These are phyloP conservation scores for Apotomis turbidana DNA, from an alignment of 2,888 invertebrate species.

Conservation along the genomic window DNA sequence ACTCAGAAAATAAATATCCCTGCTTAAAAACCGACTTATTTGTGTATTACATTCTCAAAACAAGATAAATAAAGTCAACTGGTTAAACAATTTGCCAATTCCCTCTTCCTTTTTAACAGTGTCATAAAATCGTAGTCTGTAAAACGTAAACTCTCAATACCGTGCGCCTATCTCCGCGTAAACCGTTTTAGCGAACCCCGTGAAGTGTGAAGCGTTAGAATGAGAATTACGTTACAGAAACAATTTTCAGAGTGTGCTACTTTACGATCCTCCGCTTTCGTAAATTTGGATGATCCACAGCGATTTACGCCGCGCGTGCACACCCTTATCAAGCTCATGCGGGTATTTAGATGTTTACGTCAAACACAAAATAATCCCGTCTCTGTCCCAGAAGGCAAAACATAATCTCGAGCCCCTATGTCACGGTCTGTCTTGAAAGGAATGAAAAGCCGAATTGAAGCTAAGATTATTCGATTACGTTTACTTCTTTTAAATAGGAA, in stretches of 20 bases:
- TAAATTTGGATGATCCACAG: slow-evolving; percentile 36
- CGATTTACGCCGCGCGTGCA: slow-evolving; percentile 34
- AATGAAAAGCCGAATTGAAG: slow-evolving; percentile 14
- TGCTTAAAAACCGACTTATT: too few species aligned
- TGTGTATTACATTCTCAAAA: too few species aligned
- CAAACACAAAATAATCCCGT: slow-evolving; percentile 38
- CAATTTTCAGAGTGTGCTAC: slow-evolving; percentile 35
- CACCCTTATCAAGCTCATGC: slow-evolving; percentile 40
- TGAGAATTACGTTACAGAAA: slow-evolving; percentile 33
- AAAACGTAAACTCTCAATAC: slow-evolving; percentile 24
- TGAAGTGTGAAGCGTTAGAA: slow-evolving; percentile 29
- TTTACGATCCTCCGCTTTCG: slow-evolving; percentile 35
- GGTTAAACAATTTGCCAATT: background rate
- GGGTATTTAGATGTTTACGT: slow-evolving; percentile 38
- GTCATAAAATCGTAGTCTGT: slow-evolving; percentile 1
- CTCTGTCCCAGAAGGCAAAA: slow-evolving; percentile 19
- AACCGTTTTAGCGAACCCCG: slow-evolving; percentile 25
- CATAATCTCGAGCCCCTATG: slow-evolving; percentile 27
- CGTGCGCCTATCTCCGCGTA: slow-evolving; percentile 27
- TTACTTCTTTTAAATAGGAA: too few species aligned
- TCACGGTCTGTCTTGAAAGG: slow-evolving; percentile 20
- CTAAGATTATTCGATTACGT: slow-evolving; percentile 5
- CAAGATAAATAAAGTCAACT: too few species aligned
- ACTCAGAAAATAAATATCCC: too few species aligned
- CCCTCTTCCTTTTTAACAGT: background rate